Percentiles rank a stretch among this genome's conserved stretches.
Conservation (phyloP, 2,888 invertebrate species). For the Spisula solida region DNA sequence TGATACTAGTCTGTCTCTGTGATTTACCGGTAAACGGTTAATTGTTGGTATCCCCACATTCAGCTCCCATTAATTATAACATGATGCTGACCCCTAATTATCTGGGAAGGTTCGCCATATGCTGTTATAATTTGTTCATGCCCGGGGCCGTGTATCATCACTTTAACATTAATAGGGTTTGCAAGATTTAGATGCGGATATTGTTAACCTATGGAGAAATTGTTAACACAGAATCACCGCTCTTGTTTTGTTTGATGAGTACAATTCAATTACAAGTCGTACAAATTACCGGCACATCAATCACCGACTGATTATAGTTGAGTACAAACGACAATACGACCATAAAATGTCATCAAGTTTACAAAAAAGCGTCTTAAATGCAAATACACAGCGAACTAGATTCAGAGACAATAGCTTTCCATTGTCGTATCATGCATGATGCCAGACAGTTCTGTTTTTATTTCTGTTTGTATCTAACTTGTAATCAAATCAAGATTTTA, state of each 20-base stretch:
- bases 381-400: neutral
- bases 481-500: neutral
- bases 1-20: neutral
- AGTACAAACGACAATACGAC: neutral
- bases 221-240: neutral
- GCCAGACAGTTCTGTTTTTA: neutral
- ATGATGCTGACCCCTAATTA: constrained; percentile 38
- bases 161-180: constrained; percentile 16
- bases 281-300: constrained; percentile 33
- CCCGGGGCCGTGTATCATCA: constrained; percentile 29
- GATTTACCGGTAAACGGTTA: constrained; percentile 11
- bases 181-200: constrained; percentile 20
- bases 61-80: constrained; percentile 31
- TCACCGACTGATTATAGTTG: neutral
- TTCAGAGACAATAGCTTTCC: neutral
- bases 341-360: neutral
- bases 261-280: constrained; percentile 17
- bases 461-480: neutral
- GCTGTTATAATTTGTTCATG: constrained; percentile 31
- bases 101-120: constrained; percentile 44
- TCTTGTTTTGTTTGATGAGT: constrained; percentile 1
- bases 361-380: constrained; percentile 12
- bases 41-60: constrained; percentile 19
- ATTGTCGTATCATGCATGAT: neutral
- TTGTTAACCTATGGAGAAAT: constrained; percentile 27